A percentile compares a stretch with the other conserved stretches of the same genome.
These are phyloP conservation scores for Chrysolina americana DNA, from an alignment of 2,888 invertebrate genomes.

Conservation along the genomic window DNA sequence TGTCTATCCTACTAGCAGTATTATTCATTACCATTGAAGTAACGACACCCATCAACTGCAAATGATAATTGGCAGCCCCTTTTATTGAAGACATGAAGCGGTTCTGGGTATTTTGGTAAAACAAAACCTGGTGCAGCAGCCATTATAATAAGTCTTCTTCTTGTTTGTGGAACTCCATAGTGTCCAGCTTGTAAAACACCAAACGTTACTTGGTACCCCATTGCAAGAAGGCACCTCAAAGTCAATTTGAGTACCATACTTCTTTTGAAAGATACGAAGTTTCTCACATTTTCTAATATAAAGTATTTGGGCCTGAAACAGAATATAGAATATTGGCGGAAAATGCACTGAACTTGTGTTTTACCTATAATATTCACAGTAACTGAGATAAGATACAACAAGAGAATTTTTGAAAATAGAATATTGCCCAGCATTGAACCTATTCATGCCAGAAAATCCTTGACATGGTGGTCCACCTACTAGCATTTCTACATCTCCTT, in stretches of 20 bases:
- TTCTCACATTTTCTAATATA: slow-evolving; percentile 88
- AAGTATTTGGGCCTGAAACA: slow-evolving; percentile 79
- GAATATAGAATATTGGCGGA: not conserved
- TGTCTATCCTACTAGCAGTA: too few species aligned
- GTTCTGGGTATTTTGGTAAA: slow-evolving; percentile 85
- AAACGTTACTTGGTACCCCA: slow-evolving; percentile 92
- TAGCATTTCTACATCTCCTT: slow-evolving; percentile 86
- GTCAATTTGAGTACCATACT: slow-evolving; percentile 87
- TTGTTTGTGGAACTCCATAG: slow-evolving; percentile 88
- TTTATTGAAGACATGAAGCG: slow-evolving; percentile 83
- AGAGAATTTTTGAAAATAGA: slow-evolving; percentile 90
- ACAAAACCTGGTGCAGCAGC: slow-evolving; percentile 86
- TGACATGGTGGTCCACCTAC: slow-evolving; percentile 93
- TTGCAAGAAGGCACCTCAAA: slow-evolving; percentile 80
- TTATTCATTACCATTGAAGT: slow-evolving; percentile 61
- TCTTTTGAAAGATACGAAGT: slow-evolving; percentile 87
- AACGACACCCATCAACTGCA: slow-evolving; percentile 73
- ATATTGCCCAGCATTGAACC: slow-evolving; percentile 88
- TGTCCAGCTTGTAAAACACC: slow-evolving; percentile 90
- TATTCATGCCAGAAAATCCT: slow-evolving; percentile 92
- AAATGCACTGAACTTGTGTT: not conserved
- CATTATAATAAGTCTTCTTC: slow-evolving; percentile 81
- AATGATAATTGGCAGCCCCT: slow-evolving; percentile 76
- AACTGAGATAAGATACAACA: slow-evolving; percentile 85
- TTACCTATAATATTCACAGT: slow-evolving; percentile 85